phyloP scores from a whole-genome alignment of 2,113 vertebrate species.

The Brachypteracias leptosomus region DNA sequence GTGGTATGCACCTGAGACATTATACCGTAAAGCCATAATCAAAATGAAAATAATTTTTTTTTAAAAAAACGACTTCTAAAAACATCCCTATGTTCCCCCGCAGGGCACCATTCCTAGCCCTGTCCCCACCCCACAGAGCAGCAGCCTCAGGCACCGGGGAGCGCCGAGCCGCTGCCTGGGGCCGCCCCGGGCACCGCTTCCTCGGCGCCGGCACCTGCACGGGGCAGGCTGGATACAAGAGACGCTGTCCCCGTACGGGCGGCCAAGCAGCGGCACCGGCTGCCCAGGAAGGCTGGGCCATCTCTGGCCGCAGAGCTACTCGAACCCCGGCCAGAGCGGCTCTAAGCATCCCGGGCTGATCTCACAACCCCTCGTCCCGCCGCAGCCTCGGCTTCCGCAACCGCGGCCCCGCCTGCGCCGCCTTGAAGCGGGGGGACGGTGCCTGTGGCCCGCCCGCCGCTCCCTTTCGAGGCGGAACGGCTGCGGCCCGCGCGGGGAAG shows the following conservation, averaged over 20 bases:
- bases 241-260: rapidly evolving
- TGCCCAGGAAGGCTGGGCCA: rapidly evolving
- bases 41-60: no score
- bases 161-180: background rate
- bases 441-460: background rate
- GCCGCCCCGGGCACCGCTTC: rapidly evolving
- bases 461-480: background rate
- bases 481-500: no score
- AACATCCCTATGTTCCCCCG: rapidly evolving
- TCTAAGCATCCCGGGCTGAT: rapidly evolving
- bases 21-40: no score
- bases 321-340: background rate
- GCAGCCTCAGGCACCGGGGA: background rate
- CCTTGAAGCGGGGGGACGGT: background rate
- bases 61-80: no score
- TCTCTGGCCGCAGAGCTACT: rapidly evolving
- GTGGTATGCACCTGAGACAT: rapidly evolving
- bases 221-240: rapidly evolving
- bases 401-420: background rate
- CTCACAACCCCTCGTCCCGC: background rate
- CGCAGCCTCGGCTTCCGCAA: background rate
- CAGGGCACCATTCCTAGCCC: background rate
- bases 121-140: no score
- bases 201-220: no score
- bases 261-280: rapidly evolving